phyloP scores from a whole-genome alignment of 2,888 invertebrate genomes.

The Spilosoma lubricipeda region DNA sequence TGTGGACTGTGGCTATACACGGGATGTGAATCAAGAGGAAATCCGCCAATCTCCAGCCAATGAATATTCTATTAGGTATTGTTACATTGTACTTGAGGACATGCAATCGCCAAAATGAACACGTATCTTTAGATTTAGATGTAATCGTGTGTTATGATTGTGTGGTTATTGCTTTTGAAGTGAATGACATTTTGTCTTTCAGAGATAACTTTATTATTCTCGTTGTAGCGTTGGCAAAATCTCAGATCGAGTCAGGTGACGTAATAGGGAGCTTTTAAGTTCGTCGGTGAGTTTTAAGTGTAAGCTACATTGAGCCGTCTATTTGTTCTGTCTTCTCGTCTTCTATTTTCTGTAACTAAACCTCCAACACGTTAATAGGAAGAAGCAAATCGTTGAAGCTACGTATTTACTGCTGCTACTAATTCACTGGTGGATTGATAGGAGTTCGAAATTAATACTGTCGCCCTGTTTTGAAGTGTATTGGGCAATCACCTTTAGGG shows the following conservation, averaged over 20 bases:
- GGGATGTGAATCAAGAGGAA: conserved; percentile 67
- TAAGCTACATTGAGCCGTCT: too few species aligned
- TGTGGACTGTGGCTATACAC: conserved; percentile 29
- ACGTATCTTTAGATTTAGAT: conserved; percentile 4
- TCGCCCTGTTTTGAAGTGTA: too few species aligned
- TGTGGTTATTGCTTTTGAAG: conserved; percentile 2
- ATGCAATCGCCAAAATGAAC: conserved; percentile 24
- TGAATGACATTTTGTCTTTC: conserved; percentile 3
- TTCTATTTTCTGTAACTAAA: not conserved
- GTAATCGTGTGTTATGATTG: conserved; percentile 8
- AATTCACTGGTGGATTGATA: too few species aligned
- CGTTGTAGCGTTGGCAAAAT: not conserved
- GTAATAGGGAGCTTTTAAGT: not conserved
- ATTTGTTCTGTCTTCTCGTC: not conserved
- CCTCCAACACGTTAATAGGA: not conserved
- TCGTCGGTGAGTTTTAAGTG: not conserved
- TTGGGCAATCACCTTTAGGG: too few species aligned
- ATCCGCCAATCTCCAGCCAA: conserved; percentile 66
- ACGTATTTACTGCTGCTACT: too few species aligned
- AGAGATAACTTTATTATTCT: not conserved
- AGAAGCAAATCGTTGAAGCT: too few species aligned
- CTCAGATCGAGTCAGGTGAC: not conserved
- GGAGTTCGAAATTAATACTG: too few species aligned
- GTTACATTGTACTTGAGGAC: conserved; percentile 47
- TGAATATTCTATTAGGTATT: conserved; percentile 74